These are phyloP conservation scores for Labeo calbasu DNA, from an alignment of 2,797 vertebrate species.

Conservation along the genomic window DNA sequence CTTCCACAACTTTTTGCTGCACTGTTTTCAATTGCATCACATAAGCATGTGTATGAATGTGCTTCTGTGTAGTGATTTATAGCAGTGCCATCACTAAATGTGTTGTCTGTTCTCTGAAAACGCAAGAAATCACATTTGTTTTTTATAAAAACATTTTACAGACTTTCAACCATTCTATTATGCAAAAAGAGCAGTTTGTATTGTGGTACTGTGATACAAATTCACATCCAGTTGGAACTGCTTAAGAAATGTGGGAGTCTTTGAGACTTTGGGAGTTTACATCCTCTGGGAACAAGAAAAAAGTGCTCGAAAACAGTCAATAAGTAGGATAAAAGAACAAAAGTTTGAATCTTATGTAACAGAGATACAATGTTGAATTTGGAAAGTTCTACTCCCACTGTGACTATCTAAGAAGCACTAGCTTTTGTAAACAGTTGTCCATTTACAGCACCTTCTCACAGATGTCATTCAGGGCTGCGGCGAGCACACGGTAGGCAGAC, in stretches of 20 bases:
- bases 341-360: slow-evolving; percentile 30
- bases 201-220: slow-evolving; percentile 28
- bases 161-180: background rate
- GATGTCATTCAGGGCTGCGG: slow-evolving; percentile 82
- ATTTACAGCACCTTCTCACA: slow-evolving; percentile 79
- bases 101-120: slow-evolving; percentile 12
- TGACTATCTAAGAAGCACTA: background rate
- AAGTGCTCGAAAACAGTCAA: slow-evolving; percentile 15
- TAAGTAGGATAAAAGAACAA: slow-evolving; percentile 30
- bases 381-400: slow-evolving; percentile 19
- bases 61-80: slow-evolving; percentile 21
- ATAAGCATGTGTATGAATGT: background rate
- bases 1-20: background rate
- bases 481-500: slow-evolving; percentile 84
- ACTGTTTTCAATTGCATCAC: slow-evolving; percentile 12
- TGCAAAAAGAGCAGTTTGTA: slow-evolving; percentile 20
- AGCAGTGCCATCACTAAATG: slow-evolving; percentile 13
- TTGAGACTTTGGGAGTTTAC: slow-evolving; percentile 15
- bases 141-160: slow-evolving; percentile 18
- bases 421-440: slow-evolving; percentile 15
- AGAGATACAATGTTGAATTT: background rate
- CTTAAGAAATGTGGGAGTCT: slow-evolving; percentile 24
- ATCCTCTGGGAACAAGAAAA: slow-evolving; percentile 16
- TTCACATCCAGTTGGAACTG: slow-evolving; percentile 17
- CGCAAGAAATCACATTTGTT: slow-evolving; percentile 20